These are phyloP conservation scores for Ornithorhynchus anatinus DNA, from an alignment of 2,113 vertebrate species.

Conservation along the genomic window DNA sequence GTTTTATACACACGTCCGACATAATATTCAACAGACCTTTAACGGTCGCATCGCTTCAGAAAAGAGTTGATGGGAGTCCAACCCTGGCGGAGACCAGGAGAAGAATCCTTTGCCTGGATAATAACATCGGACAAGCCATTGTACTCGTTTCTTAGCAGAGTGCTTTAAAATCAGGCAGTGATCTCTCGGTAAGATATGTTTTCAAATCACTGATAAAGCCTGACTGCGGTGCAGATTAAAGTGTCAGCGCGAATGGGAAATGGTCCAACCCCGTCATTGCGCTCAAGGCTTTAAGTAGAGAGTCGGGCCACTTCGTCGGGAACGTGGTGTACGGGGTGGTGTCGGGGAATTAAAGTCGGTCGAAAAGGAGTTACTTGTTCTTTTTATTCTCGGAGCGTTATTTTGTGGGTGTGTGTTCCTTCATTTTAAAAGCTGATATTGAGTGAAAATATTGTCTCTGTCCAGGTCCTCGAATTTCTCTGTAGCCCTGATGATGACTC, in stretches of 20 bases:
- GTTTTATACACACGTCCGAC: too few species aligned
- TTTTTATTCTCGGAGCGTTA: neutral
- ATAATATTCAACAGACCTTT: too few species aligned
- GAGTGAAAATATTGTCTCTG: neutral
- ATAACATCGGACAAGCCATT: too few species aligned
- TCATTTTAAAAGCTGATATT: too few species aligned
- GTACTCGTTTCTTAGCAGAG: too few species aligned
- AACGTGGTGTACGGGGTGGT: neutral
- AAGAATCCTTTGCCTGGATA: too few species aligned
- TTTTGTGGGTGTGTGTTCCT: neutral
- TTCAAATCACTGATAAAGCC: neutral
- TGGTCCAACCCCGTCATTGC: neutral
- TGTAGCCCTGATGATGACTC: constrained; percentile 95
- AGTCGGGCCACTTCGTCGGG: neutral
- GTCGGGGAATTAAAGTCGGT: neutral
- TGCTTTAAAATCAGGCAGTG: too few species aligned
- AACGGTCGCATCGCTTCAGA: too few species aligned
- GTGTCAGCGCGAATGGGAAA: neutral
- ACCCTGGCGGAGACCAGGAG: too few species aligned
- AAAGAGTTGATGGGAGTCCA: too few species aligned
- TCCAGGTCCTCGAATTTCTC: constrained; percentile 94
- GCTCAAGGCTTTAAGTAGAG: neutral
- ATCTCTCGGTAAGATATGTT: too few species aligned
- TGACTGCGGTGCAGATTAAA: neutral
- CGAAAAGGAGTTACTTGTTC: neutral